These are phyloP conservation scores for Bombus sibiricus DNA, from an alignment of 1,140 invertebrate species.

Conservation along the genomic window DNA sequence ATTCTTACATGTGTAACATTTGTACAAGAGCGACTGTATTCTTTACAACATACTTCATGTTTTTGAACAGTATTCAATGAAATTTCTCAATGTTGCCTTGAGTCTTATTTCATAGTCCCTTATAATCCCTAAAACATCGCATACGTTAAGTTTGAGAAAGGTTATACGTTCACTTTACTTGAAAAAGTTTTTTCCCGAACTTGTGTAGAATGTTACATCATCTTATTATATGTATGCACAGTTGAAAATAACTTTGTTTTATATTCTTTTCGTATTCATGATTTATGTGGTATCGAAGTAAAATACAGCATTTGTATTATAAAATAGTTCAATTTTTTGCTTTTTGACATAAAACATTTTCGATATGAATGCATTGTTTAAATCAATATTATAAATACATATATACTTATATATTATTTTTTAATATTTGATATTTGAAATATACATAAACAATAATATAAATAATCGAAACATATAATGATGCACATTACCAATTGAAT, in stretches of 20 bases:
- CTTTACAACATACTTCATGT: constrained; percentile 65
- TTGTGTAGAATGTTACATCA: background rate
- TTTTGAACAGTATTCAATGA: constrained; percentile 68
- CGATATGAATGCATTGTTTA: constrained; percentile 12
- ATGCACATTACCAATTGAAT: background rate
- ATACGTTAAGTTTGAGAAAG: background rate
- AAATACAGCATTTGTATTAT: constrained; percentile 11
- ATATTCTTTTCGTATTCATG: constrained; percentile 1
- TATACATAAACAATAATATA: background rate
- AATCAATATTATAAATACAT: constrained; percentile 9
- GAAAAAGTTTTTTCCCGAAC: background rate
- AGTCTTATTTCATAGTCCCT: constrained; percentile 43
- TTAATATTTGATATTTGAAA: background rate
- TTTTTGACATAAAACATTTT: background rate
- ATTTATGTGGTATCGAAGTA: background rate
- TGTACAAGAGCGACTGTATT: constrained; percentile 67
- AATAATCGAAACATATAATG: constrained; percentile 4
- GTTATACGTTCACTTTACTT: background rate
- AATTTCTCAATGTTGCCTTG: constrained; percentile 54
- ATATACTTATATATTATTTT: background rate
- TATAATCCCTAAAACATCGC: background rate
- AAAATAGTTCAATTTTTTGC: constrained; percentile 9
- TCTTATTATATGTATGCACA: background rate
- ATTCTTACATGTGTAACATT: constrained; percentile 66
- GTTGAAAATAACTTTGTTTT: constrained; percentile 18